Evolutionary conservation across 2,797 vertebrate genomes (phyloP).

Genomic region (Tapirus indicus): DNA sequence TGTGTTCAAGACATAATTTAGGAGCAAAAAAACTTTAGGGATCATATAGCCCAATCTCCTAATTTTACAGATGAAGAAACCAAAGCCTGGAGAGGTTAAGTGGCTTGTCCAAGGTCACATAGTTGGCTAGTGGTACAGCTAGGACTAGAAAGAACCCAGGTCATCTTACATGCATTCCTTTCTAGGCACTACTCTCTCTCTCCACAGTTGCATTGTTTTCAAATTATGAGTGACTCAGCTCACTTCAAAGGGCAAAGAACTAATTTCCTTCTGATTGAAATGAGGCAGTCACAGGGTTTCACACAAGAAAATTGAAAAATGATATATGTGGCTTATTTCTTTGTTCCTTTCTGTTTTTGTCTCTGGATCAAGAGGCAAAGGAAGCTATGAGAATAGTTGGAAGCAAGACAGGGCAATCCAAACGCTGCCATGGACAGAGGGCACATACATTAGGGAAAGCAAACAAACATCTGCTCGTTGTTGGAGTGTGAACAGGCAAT

Average conservation of each 20-base stretch:
- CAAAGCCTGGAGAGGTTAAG: slow-evolving; percentile 59
- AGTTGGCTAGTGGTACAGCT: slow-evolving; percentile 49
- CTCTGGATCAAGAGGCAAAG: slow-evolving; percentile 59
- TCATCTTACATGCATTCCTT: slow-evolving; percentile 70
- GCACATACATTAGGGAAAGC: background rate
- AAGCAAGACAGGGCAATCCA: slow-evolving; percentile 44
- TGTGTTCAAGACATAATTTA: slow-evolving; percentile 52
- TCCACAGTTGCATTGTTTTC: slow-evolving; percentile 61
- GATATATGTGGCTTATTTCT: slow-evolving; percentile 66
- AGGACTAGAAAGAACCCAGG: slow-evolving; percentile 53
- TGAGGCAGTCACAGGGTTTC: slow-evolving; percentile 63
- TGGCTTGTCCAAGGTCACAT: slow-evolving; percentile 73
- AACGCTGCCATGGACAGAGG: background rate
- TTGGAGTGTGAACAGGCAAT: background rate
- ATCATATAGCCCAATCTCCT: slow-evolving; percentile 46
- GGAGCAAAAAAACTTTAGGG: slow-evolving; percentile 42
- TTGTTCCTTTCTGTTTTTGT: slow-evolving; percentile 55
- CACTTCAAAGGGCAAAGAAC: slow-evolving; percentile 64
- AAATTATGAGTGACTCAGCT: slow-evolving; percentile 69
- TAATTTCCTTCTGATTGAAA: slow-evolving; percentile 76
- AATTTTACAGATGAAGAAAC: slow-evolving; percentile 74
- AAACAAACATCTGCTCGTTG: slow-evolving; percentile 31
- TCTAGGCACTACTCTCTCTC: slow-evolving; percentile 25
- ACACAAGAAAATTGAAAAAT: slow-evolving; percentile 73
- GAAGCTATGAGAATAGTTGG: slow-evolving; percentile 38